Conservation (phyloP, 2,888 invertebrate genomes). For the Neria commutata region DNA sequence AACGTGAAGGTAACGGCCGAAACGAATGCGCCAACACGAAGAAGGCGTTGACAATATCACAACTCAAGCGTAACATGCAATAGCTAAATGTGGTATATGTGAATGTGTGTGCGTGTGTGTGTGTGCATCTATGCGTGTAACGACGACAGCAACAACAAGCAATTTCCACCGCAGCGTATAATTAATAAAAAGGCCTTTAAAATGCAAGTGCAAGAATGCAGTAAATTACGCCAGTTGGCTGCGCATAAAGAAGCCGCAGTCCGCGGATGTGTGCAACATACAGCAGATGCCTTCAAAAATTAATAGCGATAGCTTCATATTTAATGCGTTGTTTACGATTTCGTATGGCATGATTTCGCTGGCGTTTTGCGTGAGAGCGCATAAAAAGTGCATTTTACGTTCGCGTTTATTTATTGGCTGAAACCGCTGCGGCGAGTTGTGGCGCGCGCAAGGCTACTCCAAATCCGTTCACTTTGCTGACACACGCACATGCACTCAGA, state of each 20-base stretch:
- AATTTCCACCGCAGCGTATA: neutral
- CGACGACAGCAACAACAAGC: neutral
- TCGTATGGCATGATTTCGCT: neutral
- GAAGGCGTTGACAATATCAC: neutral
- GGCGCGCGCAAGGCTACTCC: slow-evolving; percentile 2
- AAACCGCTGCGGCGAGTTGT: neutral
- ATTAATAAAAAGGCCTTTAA: neutral
- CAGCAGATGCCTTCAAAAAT: slow-evolving; percentile 7
- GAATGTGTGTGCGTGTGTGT: neutral
- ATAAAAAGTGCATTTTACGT: slow-evolving; percentile 12
- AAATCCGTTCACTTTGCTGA: slow-evolving; percentile 5
- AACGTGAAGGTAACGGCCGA: neutral
- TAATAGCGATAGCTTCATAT: slow-evolving; percentile 16
- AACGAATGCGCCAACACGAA: neutral
- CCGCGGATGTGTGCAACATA: neutral
- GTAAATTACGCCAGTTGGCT: neutral
- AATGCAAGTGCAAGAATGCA: neutral
- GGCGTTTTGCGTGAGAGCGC: neutral
- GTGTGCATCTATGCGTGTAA: neutral
- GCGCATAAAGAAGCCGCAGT: neutral
- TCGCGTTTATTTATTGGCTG: slow-evolving; percentile 14
- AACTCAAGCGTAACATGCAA: neutral
- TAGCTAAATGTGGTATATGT: neutral
- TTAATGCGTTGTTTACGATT: slow-evolving; percentile 3
- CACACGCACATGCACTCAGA: slow-evolving; percentile 6